Conservation (phyloP, 2,113 vertebrate genomes). For the Sardina pilchardus region DNA sequence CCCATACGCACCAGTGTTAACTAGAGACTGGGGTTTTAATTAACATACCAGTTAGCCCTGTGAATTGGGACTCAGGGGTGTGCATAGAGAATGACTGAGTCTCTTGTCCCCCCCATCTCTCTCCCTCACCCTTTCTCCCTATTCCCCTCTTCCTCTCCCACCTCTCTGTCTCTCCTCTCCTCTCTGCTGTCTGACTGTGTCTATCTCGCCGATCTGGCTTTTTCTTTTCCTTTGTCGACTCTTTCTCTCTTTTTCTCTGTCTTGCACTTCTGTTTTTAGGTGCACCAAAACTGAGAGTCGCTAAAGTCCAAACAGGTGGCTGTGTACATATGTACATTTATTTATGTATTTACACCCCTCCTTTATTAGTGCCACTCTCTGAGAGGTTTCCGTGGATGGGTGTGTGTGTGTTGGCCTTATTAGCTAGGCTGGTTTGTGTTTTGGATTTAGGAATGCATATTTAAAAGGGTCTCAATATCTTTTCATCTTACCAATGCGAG, state of each 20-base stretch:
- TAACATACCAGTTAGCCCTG: slow-evolving; percentile 46
- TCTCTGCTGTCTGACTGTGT: background rate
- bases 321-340: background rate
- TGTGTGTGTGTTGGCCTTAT: too few species aligned
- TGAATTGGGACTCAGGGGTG: background rate
- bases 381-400: too few species aligned
- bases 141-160: background rate
- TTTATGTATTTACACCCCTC: too few species aligned
- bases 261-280: background rate
- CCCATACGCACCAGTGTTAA: slow-evolving; percentile 28
- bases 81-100: background rate
- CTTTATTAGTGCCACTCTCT: too few species aligned
- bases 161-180: background rate
- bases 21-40: slow-evolving; percentile 36
- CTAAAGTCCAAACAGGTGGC: background rate
- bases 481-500: background rate
- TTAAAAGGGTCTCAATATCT: background rate
- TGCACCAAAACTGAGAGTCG: background rate
- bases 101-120: background rate
- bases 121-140: background rate
- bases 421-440: background rate
- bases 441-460: background rate
- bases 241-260: background rate
- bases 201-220: background rate
- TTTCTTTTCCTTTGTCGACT: background rate